A percentile compares a stretch with the other conserved stretches of the same genome.
phyloP scores from a whole-genome alignment of 2,888 invertebrate species.

The Pyrrhia umbra region DNA sequence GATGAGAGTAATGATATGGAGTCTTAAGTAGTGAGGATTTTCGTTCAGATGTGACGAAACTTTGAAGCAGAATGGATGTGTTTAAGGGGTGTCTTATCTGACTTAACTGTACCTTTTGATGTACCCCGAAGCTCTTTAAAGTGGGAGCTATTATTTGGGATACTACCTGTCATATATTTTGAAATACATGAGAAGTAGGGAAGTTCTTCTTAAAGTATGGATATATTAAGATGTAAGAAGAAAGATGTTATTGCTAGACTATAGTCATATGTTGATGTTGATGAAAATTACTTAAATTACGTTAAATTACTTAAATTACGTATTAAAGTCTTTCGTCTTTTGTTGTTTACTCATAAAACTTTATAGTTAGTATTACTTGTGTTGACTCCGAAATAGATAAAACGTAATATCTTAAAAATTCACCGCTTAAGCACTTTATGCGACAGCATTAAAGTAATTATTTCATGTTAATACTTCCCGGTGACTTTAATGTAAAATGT shows the following conservation, averaged over 20 bases:
- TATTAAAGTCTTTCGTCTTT: too few relatives aligned
- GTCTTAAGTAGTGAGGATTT: slow-evolving; percentile 51
- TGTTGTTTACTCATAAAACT: too few relatives aligned
- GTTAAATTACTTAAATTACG: too few relatives aligned
- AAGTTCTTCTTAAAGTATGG: too few relatives aligned
- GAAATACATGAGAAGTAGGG: too few relatives aligned
- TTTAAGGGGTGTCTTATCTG: slow-evolving; percentile 2
- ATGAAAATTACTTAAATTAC: too few relatives aligned
- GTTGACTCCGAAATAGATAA: too few relatives aligned
- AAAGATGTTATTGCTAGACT: too few relatives aligned
- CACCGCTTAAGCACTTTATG: slow-evolving; percentile 3
- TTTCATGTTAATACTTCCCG: slow-evolving; percentile 39
- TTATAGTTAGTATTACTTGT: too few relatives aligned
- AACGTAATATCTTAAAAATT: not conserved
- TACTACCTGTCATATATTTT: not conserved
- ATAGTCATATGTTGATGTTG: too few relatives aligned
- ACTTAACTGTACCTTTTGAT: not conserved
- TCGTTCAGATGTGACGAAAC: slow-evolving; percentile 50
- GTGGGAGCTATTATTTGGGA: not conserved
- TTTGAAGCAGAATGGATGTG: slow-evolving; percentile 27
- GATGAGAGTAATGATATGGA: slow-evolving; percentile 51
- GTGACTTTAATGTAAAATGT: slow-evolving; percentile 43
- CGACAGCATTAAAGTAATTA: slow-evolving; percentile 26
- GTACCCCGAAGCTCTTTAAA: not conserved
- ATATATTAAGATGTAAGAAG: too few relatives aligned